Base-by-base conservation (phyloP, 2,888 invertebrate genomes). In the Yponomeuta evonymella region DNA sequence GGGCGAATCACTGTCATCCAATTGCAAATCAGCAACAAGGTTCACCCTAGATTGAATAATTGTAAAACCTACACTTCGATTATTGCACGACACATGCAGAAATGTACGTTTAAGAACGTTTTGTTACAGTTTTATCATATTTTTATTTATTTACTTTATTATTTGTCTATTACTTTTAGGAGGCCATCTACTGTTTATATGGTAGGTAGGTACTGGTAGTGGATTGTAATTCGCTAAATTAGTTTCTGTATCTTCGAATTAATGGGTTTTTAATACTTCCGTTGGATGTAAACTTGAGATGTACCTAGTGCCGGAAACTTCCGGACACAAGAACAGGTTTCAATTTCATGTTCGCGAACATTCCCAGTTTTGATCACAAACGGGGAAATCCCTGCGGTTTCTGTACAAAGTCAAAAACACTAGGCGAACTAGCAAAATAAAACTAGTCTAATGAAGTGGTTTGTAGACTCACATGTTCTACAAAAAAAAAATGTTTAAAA, bases 51-150 rank as follows among this genome's bases (percentile, higher is more conserved):
- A 77, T 68, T 78, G 79, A 80, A 83, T 83, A 83, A 43, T 75
- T 79, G 80, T 83, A 82, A 79, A 79, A 80, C 75, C 88, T 90
- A 90, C 82, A 73, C 75, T 81, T 86, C 75, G 81, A 86, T 89
- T 90, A 91, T 90, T 90, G 89, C 90, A 91, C 89, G 89, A 89
- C 90, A 87, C 89, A 86, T 85, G 87, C 87, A 83, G 84, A 84
- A 83, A 58, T 81, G 87, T 91, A 90, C 89, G 89, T 89, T 91
- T 91, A 80, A 81, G 83, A 79, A 86, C 86, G 87, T 77, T 78
- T 72, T 72, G 73, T 74, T 67, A 65, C 33, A 71, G 73, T 74
- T 76, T 71, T 67, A 69, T 72, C 68, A 58, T 67, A 43, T 71
- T 36, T 36, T 73, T 70, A 69, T 58, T 23, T 71, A 62, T 23